phyloP scores from a whole-genome alignment of 2,113 vertebrate genomes.

The Tichodroma muraria region DNA sequence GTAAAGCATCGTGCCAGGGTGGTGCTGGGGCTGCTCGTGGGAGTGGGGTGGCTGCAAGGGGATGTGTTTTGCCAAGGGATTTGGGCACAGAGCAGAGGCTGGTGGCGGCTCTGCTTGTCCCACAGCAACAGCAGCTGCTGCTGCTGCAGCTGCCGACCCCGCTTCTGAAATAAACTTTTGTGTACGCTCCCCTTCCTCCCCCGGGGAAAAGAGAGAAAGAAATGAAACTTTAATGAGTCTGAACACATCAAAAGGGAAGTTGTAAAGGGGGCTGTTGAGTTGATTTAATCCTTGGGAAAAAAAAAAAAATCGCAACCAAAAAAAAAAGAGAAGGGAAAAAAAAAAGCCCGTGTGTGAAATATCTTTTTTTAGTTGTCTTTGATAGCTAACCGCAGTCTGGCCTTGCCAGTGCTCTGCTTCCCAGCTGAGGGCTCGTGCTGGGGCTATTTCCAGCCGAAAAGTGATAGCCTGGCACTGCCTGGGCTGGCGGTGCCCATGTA shows the following conservation, averaged over 20 bases:
- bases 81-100: background rate
- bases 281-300: constrained; percentile 31
- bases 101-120: background rate
- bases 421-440: background rate
- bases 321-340: background rate
- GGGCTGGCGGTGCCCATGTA: background rate
- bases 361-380: constrained; percentile 53
- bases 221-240: constrained; percentile 53
- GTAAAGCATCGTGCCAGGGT: rapidly evolving
- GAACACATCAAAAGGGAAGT: constrained; percentile 53
- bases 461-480: background rate
- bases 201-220: constrained; percentile 22
- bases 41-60: background rate
- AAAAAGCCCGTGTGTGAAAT: background rate
- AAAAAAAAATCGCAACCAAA: background rate
- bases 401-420: background rate
- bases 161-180: constrained; percentile 55
- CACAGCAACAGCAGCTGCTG: constrained; percentile 36
- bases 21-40: background rate
- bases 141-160: constrained; percentile 25
- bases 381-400: constrained; percentile 27
- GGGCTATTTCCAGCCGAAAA: constrained; percentile 28
- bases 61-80: background rate
- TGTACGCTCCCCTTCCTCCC: constrained; percentile 6
- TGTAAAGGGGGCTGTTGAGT: constrained; percentile 45